Percentiles rank a stretch among this genome's conserved stretches.
Evolutionary conservation across 1,140 invertebrate genomes (phyloP).

Genomic region (Solenopsis fugax): DNA sequence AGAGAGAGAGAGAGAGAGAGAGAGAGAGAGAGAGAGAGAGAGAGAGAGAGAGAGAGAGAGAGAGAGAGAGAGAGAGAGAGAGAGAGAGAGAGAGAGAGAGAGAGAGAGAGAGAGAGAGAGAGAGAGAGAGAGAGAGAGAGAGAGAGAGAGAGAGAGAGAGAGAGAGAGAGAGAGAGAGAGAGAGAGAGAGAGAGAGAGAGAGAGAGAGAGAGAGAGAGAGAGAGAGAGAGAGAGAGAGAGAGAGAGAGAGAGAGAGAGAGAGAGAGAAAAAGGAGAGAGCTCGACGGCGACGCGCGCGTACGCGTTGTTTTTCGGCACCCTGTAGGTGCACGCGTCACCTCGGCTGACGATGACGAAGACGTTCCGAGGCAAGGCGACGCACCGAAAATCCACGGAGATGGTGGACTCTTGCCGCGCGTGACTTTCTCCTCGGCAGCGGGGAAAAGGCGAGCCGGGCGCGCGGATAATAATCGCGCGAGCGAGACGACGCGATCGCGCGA

Average conservation of each 20-base stretch:
- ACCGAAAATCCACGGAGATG: slow-evolving; percentile 33
- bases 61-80: too few species aligned
- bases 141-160: too few species aligned
- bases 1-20: too few species aligned
- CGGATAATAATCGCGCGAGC: slow-evolving; percentile 42
- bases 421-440: slow-evolving; percentile 46
- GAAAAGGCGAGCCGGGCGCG: slow-evolving; percentile 33
- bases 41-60: background rate
- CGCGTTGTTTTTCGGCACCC: slow-evolving; percentile 16
- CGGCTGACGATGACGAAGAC: slow-evolving; percentile 47
- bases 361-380: slow-evolving; percentile 25
- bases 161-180: too few species aligned
- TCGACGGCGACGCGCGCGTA: slow-evolving; percentile 16
- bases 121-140: background rate
- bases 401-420: slow-evolving; percentile 19
- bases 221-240: too few species aligned
- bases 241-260: background rate
- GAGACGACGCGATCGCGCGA: slow-evolving; percentile 2
- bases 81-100: background rate
- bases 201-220: too few species aligned
- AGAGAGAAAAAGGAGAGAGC: too few species aligned
- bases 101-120: too few species aligned
- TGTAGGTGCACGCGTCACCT: slow-evolving; percentile 42
- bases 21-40: too few species aligned
- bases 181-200: background rate